Base-by-base conservation (phyloP, 2,888 invertebrate species). In the Dicyrtomina minuta region DNA sequence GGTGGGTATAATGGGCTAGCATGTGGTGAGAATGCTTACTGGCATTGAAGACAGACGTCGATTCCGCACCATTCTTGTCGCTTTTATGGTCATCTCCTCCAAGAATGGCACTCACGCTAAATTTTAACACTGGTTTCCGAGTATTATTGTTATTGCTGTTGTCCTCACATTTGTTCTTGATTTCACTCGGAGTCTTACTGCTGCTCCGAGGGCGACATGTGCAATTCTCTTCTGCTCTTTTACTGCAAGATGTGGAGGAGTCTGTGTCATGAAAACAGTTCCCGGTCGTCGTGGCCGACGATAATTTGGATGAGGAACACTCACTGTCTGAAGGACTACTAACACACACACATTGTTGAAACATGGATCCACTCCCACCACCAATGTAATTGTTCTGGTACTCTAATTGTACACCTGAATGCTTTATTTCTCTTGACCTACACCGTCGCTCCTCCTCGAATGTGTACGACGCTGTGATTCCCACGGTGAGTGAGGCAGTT, bases 81-180 rank as follows among this genome's bases (percentile, higher is more conserved):
- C 73, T 71, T 55, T 79, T 79, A 75, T 75, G 72, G 72, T 85
- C 82, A 77, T 88, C 87, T 74, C 85, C 85, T 1, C 92, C 92
- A 79, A 94, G 84, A 79, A 94, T 94, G 56, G 93, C 93, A 85
- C 90, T 93, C 74, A 94, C 93, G 87, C 93, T 93, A 83, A 94
- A 94, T 83, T 93, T 93, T 79, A 93, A 85, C 80, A 91, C 87
- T 22, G 93, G 93, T 80, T 92, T 92, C 72, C 75, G 69, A 72
- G 70, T 72, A 72, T 74, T 74, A 74, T 72, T 75, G 68, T 75
- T 75, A 66, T 73, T 75, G 65, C 72, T 70, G 68, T 66, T 71
- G 69, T 74, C 72, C 66, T 66, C 73, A 70, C 66, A 68, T 64
- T 68, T 71, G 61, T 53, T 66, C 49, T 68, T 71, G 68, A 68